Conservation (phyloP, 1,140 invertebrate genomes). For the Drosophila paulistorum region DNA sequence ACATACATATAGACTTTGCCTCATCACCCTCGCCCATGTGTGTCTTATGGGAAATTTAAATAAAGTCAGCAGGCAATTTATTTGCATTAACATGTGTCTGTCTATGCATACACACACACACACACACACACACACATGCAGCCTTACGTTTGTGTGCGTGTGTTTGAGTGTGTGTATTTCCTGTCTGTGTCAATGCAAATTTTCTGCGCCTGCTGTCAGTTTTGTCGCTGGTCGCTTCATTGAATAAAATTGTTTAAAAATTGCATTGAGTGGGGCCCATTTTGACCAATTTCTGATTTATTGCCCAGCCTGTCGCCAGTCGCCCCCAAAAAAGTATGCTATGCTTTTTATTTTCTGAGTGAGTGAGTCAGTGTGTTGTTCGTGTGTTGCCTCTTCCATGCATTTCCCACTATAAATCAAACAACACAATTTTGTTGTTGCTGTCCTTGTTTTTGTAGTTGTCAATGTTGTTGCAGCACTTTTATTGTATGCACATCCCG, state of each 20-base stretch:
- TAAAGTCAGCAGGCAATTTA: conserved; percentile 82
- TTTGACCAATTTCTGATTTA: conserved; percentile 72
- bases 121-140: neutral
- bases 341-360: conserved; percentile 43
- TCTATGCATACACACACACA: neutral
- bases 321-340: conserved; percentile 58
- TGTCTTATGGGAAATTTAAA: conserved; percentile 82
- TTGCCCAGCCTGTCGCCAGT: conserved; percentile 44
- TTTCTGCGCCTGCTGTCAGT: conserved; percentile 42
- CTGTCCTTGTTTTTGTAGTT: conserved; percentile 21
- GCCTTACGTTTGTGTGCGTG: conserved; percentile 15
- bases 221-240: conserved; percentile 69
- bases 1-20: conserved; percentile 10
- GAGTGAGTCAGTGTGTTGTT: neutral
- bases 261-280: conserved; percentile 54
- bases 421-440: conserved; percentile 58
- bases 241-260: conserved; percentile 77
- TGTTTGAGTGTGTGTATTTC: conserved; percentile 47
- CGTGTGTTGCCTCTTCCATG: conserved; percentile 23
- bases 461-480: conserved; percentile 35
- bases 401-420: conserved; percentile 78
- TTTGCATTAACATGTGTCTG: conserved; percentile 76
- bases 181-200: conserved; percentile 69
- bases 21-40: conserved; percentile 25
- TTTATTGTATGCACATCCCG: conserved; percentile 48